phyloP scores from a whole-genome alignment of 2,797 vertebrate genomes.

The Galago senegalensis region DNA sequence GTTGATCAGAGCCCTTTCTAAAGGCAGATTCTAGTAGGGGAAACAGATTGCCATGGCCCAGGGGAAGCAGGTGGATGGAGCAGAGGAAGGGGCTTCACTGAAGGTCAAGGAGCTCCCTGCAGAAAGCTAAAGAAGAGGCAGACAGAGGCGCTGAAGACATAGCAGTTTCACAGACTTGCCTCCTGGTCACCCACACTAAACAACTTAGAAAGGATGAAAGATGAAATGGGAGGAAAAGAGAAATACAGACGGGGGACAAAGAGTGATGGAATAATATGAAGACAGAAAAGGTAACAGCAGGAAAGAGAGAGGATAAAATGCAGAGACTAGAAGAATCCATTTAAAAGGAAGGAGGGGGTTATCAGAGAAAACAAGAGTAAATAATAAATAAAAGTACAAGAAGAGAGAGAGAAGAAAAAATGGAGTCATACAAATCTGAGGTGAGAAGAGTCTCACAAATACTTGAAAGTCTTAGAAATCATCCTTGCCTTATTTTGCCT shows the following conservation, averaged over 20 bases:
- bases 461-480: conserved; percentile 3
- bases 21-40: conserved; percentile 5
- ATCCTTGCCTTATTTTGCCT: not conserved
- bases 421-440: not conserved
- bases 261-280: not conserved
- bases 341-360: not conserved
- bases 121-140: not conserved
- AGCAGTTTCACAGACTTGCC: not conserved
- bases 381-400: not conserved
- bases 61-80: not conserved
- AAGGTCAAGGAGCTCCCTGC: not conserved
- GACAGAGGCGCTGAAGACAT: not conserved
- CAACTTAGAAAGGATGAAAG: not conserved
- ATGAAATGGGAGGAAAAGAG: not conserved
- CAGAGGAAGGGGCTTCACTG: not conserved
- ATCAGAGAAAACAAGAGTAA: not conserved
- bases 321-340: not conserved
- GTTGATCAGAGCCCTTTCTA: conserved; percentile 2
- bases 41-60: not conserved
- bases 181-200: not conserved
- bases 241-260: not conserved
- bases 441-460: not conserved
- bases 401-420: not conserved
- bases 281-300: not conserved
- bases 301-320: not conserved